Base-by-base conservation (phyloP, 2,113 vertebrate species). In the Sphaerodactylus townsendi region DNA sequence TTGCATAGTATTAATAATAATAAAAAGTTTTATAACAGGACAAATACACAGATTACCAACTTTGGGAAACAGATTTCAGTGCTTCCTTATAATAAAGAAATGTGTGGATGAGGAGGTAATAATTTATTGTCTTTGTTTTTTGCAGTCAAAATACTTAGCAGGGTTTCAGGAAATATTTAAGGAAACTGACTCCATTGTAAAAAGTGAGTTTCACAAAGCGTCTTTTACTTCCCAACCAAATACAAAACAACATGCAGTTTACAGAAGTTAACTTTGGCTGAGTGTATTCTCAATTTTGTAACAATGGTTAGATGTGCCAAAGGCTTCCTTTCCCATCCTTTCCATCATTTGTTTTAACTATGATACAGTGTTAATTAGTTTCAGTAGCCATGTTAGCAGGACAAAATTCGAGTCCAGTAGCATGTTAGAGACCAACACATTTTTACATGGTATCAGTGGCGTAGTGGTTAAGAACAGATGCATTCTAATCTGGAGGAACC, bases 101-200 rank as follows among this genome's bases (percentile, higher is more conserved):
- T 79, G 5, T 50, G 64, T 53, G 11, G 30, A 23, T 21, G 10
- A 72, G 28, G 21, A 15, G 33, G 41, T 72, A 72, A 72, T 72
- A 59, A 79, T 77, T 72, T 7, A 10, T 13, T 1, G 1, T 73
- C 86, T 15, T 21, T 86, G 15, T 72, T 90, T 87, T 83, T 90
- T 82, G 79, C 81, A 95, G 93, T 77, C 80, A 56, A 71, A 62
- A 70, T 28, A 25, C 65, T 78, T 39, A 81, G 86, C 82, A 92
- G 69, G 48, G 72, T 53, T 87, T 3, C 39, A 68, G 44, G 84
- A 90, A 81, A 82, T 83, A 71, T 62, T 86, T 19, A 83, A 91
- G 37, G 88, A 93, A 87, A 77, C 68, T 77, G 70, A 86, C 41
- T 39, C 88, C 73, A 3, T 84, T 30, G 72, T 79, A 66, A 93